These are phyloP conservation scores for Rhamphomyia laevipes DNA, from an alignment of 2,888 invertebrate species.

Conservation along the genomic window DNA sequence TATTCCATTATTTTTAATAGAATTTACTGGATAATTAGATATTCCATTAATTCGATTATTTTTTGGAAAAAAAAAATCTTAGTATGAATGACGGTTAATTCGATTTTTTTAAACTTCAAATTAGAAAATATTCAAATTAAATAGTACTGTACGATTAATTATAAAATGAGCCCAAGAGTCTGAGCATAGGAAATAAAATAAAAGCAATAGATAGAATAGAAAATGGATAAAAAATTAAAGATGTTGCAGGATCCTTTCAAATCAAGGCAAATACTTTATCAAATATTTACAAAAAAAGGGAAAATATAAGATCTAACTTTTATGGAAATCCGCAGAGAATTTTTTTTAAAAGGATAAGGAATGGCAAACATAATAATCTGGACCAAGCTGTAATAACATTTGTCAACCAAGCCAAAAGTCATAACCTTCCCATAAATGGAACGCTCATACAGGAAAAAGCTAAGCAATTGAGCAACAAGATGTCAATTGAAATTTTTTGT, in stretches of 20 bases:
- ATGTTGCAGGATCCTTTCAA: neutral
- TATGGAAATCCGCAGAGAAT: neutral
- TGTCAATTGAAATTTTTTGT: conserved; percentile 8
- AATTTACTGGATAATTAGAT: too few species aligned
- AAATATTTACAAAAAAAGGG: neutral
- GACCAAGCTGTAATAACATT: neutral
- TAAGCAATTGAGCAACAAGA: neutral
- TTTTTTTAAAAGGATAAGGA: neutral
- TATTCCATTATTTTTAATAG: too few species aligned
- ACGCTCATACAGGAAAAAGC: neutral
- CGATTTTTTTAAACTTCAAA: too few species aligned
- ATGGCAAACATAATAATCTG: neutral
- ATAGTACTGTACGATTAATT: too few species aligned
- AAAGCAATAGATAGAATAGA: neutral
- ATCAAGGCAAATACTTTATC: neutral
- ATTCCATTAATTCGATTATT: too few species aligned
- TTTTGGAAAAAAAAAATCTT: too few species aligned
- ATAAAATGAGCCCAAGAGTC: too few species aligned
- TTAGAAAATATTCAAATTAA: too few species aligned
- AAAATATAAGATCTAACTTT: neutral
- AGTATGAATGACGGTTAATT: too few species aligned
- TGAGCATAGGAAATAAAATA: neutral
- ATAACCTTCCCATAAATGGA: neutral
- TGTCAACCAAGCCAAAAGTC: neutral
- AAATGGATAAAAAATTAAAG: neutral